Conservation (phyloP, 2,888 invertebrate species). For the Luperina testacea region DNA sequence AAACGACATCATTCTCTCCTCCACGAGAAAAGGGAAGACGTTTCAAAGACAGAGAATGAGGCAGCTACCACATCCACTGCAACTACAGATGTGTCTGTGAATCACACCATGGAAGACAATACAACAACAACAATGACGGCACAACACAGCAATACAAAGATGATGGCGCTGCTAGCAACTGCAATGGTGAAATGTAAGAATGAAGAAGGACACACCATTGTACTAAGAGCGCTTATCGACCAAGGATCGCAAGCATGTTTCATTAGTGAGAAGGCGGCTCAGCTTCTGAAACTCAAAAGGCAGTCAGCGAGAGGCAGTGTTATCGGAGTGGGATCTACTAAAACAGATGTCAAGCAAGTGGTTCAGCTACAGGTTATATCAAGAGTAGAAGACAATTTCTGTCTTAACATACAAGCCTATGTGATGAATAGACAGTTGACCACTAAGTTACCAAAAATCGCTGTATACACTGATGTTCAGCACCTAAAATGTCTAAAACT, state of each 20-base stretch:
- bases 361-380: constrained; percentile 42
- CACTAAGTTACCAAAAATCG: constrained; percentile 47
- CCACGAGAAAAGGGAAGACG: constrained; percentile 15
- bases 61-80: neutral
- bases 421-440: constrained; percentile 56
- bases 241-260: constrained; percentile 55
- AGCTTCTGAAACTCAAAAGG: constrained; percentile 23
- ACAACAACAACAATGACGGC: constrained; percentile 8
- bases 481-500: constrained; percentile 27
- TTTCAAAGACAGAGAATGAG: constrained; percentile 1
- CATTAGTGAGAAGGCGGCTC: constrained; percentile 53
- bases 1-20: constrained; percentile 24
- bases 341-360: constrained; percentile 17
- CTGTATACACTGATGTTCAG: constrained; percentile 20
- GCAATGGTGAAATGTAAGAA: constrained; percentile 28
- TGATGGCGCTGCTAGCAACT: constrained; percentile 35
- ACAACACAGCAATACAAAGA: neutral
- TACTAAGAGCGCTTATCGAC: constrained; percentile 46
- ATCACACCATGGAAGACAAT: constrained; percentile 1
- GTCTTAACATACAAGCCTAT: constrained; percentile 45
- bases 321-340: neutral
- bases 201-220: constrained; percentile 19
- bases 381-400: constrained; percentile 23
- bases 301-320: constrained; percentile 31
- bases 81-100: constrained; percentile 9